phyloP scores from a whole-genome alignment of 2,888 invertebrate genomes.

The Noctua comes region DNA sequence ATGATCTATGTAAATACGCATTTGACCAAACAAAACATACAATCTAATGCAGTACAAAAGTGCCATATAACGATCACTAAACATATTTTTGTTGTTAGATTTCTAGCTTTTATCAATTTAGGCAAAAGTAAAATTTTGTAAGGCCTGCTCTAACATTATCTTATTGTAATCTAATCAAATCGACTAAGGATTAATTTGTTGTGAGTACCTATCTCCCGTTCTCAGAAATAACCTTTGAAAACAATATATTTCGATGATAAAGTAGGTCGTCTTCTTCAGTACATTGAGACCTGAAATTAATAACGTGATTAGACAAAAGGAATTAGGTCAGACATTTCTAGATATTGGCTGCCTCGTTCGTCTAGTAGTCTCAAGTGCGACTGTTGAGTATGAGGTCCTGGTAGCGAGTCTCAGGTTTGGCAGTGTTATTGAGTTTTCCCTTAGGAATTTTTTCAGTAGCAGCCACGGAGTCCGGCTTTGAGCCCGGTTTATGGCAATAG shows the following conservation, averaged over 20 bases:
- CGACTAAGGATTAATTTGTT: slow-evolving; percentile 9
- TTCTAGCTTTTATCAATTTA: not conserved
- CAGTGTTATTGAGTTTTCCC: not conserved
- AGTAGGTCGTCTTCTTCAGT: slow-evolving; percentile 21
- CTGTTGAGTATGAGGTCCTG: too few species aligned
- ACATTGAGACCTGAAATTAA: slow-evolving; percentile 22
- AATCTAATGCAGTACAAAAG: not conserved
- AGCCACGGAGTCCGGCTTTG: not conserved
- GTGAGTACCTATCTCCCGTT: slow-evolving; percentile 13
- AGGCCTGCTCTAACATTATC: not conserved
- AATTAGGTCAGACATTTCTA: slow-evolving; percentile 10
- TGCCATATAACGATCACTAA: not conserved
- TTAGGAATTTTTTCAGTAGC: not conserved
- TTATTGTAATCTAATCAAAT: slow-evolving; percentile 44
- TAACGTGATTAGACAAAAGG: slow-evolving; percentile 17
- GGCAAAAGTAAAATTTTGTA: not conserved
- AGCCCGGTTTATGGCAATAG: not conserved
- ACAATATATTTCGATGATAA: slow-evolving; percentile 34
- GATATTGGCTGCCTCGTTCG: not conserved
- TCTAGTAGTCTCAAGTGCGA: not conserved
- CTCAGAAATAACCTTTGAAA: slow-evolving; percentile 6
- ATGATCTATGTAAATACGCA: not conserved
- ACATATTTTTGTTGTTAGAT: slow-evolving; percentile 1
- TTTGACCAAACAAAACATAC: not conserved
- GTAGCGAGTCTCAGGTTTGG: too few species aligned